Conservation (phyloP, 2,888 invertebrate genomes). For the Xestia c-nigrum region DNA sequence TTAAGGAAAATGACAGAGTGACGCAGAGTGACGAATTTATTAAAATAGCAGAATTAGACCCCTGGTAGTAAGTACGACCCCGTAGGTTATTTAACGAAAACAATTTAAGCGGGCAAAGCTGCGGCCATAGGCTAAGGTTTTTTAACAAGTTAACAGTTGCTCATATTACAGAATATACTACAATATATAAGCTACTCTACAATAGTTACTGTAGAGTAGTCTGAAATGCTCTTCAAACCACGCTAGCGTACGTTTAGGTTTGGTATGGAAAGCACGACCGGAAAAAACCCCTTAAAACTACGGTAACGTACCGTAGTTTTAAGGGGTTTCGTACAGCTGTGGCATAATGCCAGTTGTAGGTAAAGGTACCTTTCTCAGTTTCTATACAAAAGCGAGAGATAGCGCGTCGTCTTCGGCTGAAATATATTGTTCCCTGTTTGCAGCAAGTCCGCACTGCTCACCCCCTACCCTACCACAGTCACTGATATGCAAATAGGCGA, state of each 20-base stretch:
- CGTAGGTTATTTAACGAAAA: too few species aligned
- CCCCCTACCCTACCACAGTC: conserved; percentile 77
- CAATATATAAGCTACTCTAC: too few species aligned
- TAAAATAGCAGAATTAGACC: too few species aligned
- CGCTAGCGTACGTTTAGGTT: conserved; percentile 2
- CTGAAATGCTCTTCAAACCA: conserved; percentile 2
- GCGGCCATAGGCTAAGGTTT: too few species aligned
- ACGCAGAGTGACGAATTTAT: too few species aligned
- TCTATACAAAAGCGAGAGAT: conserved; percentile 83
- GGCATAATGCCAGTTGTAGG: conserved; percentile 77
- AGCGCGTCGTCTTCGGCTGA: conserved; percentile 82
- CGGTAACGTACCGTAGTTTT: neutral
- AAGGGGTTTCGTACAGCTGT: conserved; percentile 53
- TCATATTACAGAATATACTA: too few species aligned
- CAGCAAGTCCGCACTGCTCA: conserved; percentile 74
- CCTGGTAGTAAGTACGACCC: too few species aligned
- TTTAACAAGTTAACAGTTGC: too few species aligned
- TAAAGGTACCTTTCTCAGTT: conserved; percentile 75
- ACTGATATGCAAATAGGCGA: conserved; percentile 88
- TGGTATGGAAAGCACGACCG: neutral
- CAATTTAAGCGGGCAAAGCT: too few species aligned
- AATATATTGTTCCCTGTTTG: conserved; percentile 84
- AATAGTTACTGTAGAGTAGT: neutral
- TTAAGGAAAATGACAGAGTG: too few species aligned
- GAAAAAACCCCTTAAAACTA: too few species aligned